Evolutionary conservation across 1,140 invertebrate genomes (phyloP), one percentile per base, ranked within the genome.

Genomic region (Diabrotica undecimpunctata): DNA sequence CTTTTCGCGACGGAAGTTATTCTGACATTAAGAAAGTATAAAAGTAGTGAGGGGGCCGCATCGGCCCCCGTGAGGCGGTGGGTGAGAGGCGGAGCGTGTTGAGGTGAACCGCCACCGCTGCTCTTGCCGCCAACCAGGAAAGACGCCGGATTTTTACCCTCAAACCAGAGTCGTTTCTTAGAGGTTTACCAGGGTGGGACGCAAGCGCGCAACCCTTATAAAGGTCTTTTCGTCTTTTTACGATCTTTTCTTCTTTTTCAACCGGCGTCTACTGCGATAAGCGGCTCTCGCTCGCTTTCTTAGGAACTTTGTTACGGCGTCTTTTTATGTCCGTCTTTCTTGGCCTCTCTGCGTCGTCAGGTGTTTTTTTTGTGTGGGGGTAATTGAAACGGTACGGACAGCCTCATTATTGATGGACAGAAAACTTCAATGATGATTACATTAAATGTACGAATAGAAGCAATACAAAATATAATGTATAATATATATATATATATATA

Each of bases 121-220:
- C 73, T 74, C 72, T 70, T 69, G 77, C 78, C 78, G 71, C 78
- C 78, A 79, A 79, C 78, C 78, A 79, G 78, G 78, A 79, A 79
- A 79, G 78, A 79, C 78, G 78, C 74, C 74, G 76, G 78, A 78
- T 78, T 79, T 79, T 79, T 79, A 75, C 76, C 76, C 77, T 75
- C 76, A 78, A 76, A 78, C 78, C 77, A 76, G 74, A 74, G 77
- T 77, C 77, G 77, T 78, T 78, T 78, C 78, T 77, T 78, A 77
- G 78, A 79, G 78, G 78, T 79, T 78, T 78, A 79, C 78, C 78
- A 75, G 72, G 68, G 73, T 68, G 68, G 70, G 71, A 76, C 74
- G 75, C 75, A 77, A 74, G 77, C 77, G 77, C 72, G 71, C 70
- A 70, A 69, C 69, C 72, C 77, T 77, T 76, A 74, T 72, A 75